Base-by-base conservation (phyloP, 92 coral and sea anemone species). In the Actinernus sp. region DNA sequence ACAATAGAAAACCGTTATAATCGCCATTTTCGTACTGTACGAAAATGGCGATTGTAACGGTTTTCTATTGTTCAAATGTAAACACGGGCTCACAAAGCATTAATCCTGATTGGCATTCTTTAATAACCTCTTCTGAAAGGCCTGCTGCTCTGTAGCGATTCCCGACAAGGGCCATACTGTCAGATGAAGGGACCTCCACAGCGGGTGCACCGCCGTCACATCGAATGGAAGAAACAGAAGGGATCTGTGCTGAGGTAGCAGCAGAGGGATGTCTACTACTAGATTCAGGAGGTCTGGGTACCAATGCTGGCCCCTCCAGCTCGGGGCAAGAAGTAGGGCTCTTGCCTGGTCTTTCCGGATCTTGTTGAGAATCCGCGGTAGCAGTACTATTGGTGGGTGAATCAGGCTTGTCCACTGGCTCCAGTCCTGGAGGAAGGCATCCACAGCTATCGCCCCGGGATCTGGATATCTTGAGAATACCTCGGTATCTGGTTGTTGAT, bases 241-340 rank as follows among this genome's bases (percentile, higher is more conserved):
- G 4, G 43, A 21, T 56, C 63, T 32, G 30, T 47, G 29, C 61
- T 82, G 68, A 39, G 77, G 77, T 17, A 82, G 78, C 24, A 30
- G 78, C 27, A 53, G 24, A 5, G 73, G 83, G 68, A 33, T 28
- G 26, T 57, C 65, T 16, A 40, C 75, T 66, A 85, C 17, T 46
- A 71, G 49, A 17, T 71, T 54, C 26, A 78, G 73, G 26, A 78
- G 73, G 3, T 17, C 41, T 52, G 86, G 78, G 59, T 68, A 84
- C 86, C 91, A 84, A 4, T 81, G 57, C 14, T 76, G 85, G 31
- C 74, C 71, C 56, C 53, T 60, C 90, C 85, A 84, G 28, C 58
- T 55, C 13, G 85, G 90, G 18, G 82, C 77, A 28, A 76, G 34
- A 13, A 83, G 29, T 22, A 76, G 48, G 4, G 76, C 84, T 49